Evolutionary conservation across 2,113 vertebrate genomes (phyloP), one percentile per base, ranked within the genome.

Genomic region (Cynopterus brachyotis): DNA sequence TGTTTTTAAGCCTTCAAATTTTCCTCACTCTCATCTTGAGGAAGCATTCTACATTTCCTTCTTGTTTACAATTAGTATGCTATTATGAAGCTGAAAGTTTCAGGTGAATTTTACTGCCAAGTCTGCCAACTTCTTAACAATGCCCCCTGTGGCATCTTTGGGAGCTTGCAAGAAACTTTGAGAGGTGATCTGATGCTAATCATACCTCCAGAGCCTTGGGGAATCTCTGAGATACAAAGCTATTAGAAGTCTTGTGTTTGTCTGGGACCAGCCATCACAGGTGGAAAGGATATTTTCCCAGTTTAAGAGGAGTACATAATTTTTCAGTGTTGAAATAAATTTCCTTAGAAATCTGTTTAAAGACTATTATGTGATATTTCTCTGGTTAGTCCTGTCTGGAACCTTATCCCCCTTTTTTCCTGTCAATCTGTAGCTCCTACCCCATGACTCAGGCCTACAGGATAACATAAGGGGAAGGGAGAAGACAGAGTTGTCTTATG

Each of bases 81-180:
- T 82, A 96, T 97, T 95, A 97, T 73, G 42, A 53, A 9, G 30
- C 78, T 92, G 70, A 17, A 97, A 97, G 80, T 96, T 98, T 96
- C 87, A 89, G 84, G 95, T 96, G 75, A 97, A 96, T 83, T 92
- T 91, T 80, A 90, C 79, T 90, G 40, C 92, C 91, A 96, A 87
- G 75, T 86, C 50, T 97, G 69, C 94, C 90, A 96, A 96, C 73
- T 97, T 97, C 87, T 97, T 98, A 97, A 97, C 92, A 96, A 97
- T 97, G 89, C 87, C 94, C 96, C 87, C 13, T 88, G 96, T 97
- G 96, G 47, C 95, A 96, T 96, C 87, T 87, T 88, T 87, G 59
- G 91, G 79, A 64, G 45, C 81, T 96, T 95, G 26, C 19, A 96
- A 96, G 93, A 95, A 96, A 59, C 84, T 97, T 96, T 89, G 93